phyloP scores from a whole-genome alignment of 2,113 vertebrate genomes.

The Corythornis vintsioides region DNA sequence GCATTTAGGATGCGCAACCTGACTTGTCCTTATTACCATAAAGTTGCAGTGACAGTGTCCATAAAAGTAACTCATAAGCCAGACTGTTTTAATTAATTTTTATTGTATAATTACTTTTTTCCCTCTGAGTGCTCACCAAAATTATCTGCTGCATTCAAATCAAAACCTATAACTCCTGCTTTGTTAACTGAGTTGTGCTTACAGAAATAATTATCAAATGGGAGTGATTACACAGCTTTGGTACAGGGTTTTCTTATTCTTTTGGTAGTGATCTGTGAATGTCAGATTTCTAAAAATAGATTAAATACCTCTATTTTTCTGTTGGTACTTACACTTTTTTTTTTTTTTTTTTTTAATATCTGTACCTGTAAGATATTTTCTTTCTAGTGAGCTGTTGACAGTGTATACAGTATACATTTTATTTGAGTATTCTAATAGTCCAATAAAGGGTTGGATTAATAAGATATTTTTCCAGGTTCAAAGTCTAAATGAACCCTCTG shows the following conservation, averaged over 20 bases:
- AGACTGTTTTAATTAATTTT: background rate
- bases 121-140: background rate
- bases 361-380: background rate
- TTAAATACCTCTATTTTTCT: background rate
- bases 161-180: background rate
- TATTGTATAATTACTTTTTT: background rate
- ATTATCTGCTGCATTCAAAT: background rate
- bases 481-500: background rate
- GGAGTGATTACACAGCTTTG: background rate
- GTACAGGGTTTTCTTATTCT: background rate
- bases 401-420: background rate
- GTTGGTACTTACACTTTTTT: background rate
- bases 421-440: background rate
- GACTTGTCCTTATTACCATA: background rate
- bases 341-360: background rate
- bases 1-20: background rate
- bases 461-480: background rate
- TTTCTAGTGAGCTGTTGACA: background rate
- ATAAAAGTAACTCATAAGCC: background rate
- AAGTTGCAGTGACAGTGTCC: background rate
- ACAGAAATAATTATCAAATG: background rate
- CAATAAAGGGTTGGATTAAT: background rate
- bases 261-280: background rate
- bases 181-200: background rate
- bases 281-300: background rate